Conservation (phyloP, 2,113 vertebrate genomes). For the Trematocara variabile region DNA sequence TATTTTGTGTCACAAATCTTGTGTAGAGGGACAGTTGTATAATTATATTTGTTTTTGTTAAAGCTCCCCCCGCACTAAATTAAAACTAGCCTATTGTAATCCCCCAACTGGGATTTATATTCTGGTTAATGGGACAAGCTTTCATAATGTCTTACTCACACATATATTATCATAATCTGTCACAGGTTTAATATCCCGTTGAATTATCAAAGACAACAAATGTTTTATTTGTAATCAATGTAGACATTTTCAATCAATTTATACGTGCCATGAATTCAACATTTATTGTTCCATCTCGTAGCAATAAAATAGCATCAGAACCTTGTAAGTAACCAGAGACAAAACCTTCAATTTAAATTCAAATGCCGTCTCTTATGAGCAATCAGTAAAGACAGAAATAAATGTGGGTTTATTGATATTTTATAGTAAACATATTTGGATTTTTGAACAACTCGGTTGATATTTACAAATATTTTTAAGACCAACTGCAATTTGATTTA, state of each 20-base stretch:
- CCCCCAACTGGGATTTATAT: not conserved
- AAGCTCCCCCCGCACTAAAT: not conserved
- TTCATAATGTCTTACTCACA: not conserved
- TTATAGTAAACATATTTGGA: not conserved
- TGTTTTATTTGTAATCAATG: not conserved
- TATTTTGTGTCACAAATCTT: constrained; percentile 3
- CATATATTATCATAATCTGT: not conserved
- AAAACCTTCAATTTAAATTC: not conserved
- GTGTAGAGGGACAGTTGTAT: not conserved
- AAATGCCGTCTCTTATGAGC: not conserved
- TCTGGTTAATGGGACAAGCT: not conserved
- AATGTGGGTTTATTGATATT: not conserved
- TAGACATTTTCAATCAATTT: not conserved
- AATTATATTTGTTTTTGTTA: constrained; percentile 21
- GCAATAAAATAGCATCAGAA: constrained; percentile 32
- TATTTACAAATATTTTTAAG: not conserved
- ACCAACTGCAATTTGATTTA: not conserved
- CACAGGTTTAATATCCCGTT: not conserved
- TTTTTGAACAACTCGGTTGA: not conserved
- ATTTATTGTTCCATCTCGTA: constrained; percentile 8
- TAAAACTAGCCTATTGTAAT: not conserved
- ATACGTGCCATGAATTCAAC: constrained; percentile 30
- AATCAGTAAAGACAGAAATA: not conserved
- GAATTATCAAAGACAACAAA: not conserved
- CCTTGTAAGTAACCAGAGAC: not conserved